These are phyloP conservation scores for Pelvicachromis taeniatus DNA, from an alignment of 2,113 vertebrate genomes.

Conservation along the genomic window DNA sequence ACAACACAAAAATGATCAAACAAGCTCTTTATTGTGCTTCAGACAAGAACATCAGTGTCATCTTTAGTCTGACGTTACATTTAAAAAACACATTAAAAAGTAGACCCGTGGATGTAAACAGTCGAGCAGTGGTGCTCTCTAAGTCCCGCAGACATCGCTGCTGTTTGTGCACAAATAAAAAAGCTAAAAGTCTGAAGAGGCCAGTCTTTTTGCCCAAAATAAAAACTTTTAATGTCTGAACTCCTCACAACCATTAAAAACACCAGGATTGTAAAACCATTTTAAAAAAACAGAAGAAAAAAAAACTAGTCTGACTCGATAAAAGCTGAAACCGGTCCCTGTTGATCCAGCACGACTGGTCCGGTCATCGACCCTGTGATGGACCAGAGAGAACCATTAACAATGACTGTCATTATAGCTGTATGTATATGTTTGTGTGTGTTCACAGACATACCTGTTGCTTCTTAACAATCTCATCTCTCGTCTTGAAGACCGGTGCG, in stretches of 20 bases:
- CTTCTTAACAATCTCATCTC: conserved; percentile 83
- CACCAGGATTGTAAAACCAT: neutral
- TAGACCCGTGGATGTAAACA: neutral
- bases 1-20: neutral
- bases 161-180: neutral
- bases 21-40: conserved; percentile 1
- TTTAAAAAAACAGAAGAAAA: neutral
- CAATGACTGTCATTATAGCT: neutral
- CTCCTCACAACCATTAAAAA: neutral
- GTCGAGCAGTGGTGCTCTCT: neutral
- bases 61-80: neutral
- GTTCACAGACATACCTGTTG: conserved; percentile 44
- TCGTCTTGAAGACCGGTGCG: conserved; percentile 81
- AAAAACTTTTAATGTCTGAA: neutral
- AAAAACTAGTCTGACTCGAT: neutral
- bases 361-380: conserved; percentile 39
- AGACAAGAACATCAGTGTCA: neutral
- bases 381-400: neutral
- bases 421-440: neutral
- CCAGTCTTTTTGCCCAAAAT: neutral
- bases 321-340: neutral
- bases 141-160: neutral
- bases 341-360: neutral
- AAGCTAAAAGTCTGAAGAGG: neutral
- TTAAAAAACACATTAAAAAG: neutral